Evolutionary conservation across 2,113 vertebrate species (phyloP), one percentile per base, ranked within the genome.

Genomic region (Perca schrenkii): DNA sequence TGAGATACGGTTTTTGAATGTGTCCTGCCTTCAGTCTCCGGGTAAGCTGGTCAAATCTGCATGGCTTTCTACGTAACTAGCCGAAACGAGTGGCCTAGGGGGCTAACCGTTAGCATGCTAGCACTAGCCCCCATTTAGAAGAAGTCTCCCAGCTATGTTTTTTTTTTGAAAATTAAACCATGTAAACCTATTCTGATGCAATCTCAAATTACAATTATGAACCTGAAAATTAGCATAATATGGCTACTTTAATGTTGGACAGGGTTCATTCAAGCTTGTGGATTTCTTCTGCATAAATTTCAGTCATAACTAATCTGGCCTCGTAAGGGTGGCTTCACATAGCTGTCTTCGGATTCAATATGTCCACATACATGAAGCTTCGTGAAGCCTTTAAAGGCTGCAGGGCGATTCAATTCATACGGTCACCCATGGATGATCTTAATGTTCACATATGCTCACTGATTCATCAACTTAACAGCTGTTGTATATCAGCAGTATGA

Each of bases 321-420:
- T 73, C 31, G 68, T 77, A 34, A 65, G 72, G 67, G 80, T 36
- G 31, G 28, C 14, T 64, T 79, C 66, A 82, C 54, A 40, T 65
- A 67, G 43, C 11, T 50, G 17, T 63, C 13, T 43, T 50, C 16
- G 21, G 40, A 21, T 60, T 77, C 62, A 88, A 49, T 79, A 40
- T 40, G 22, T 69, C 78, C 63, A 15, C 56, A 73, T 69, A 21
- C 40, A 8, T 52, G 4, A 49, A 15, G 25, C 43, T 22, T 58
- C 14, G 11, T 22, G 6, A 70, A 14, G 64, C 69, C 36, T 61
- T 54, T 43, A 15, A 67, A 71, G 40, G 8, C 60, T 63, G 14
- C 22, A 28, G 31, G 47, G 22, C 19, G 10, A 57, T 31, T 36
- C 36, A 43, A 2, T 65, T 64, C 52, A 15, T 28, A 31, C 52